Conservation (phyloP, 2,113 vertebrate species). For the Cyphomyrus discorhynchus region DNA sequence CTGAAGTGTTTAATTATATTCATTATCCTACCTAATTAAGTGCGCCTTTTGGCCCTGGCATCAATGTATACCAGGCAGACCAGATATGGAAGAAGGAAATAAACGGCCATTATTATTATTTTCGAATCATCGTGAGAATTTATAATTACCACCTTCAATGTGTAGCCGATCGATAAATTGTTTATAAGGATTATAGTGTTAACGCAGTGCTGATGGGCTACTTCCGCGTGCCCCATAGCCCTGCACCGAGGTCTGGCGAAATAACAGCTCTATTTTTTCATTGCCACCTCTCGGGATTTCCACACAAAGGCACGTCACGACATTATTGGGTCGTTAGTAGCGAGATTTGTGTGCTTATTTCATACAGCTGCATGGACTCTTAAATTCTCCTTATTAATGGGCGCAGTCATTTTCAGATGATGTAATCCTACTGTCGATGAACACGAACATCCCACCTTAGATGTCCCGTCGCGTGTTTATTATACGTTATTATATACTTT, state of each 20-base stretch:
- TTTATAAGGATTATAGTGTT: neutral
- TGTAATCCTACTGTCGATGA: neutral
- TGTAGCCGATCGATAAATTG: neutral
- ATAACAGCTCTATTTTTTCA: neutral
- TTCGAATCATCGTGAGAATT: neutral
- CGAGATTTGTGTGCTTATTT: neutral
- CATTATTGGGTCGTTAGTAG: neutral
- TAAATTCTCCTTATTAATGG: neutral
- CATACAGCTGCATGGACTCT: neutral
- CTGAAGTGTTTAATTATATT: neutral
- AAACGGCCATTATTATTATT: neutral
- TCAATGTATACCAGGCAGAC: neutral
- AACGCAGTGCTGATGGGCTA: neutral
- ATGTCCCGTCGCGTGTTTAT: neutral
- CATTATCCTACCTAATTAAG: neutral
- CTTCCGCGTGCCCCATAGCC: neutral
- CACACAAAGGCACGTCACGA: slow-evolving; percentile 1
- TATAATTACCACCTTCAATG: neutral
- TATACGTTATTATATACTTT: neutral
- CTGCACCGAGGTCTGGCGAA: neutral
- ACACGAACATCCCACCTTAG: neutral
- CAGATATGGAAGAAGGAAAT: neutral
- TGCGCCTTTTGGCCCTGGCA: neutral
- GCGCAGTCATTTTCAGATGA: neutral
- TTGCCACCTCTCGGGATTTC: neutral